These are phyloP conservation scores for Dicerorhinus sumatrensis DNA, from an alignment of 2,113 vertebrate species.

Conservation along the genomic window DNA sequence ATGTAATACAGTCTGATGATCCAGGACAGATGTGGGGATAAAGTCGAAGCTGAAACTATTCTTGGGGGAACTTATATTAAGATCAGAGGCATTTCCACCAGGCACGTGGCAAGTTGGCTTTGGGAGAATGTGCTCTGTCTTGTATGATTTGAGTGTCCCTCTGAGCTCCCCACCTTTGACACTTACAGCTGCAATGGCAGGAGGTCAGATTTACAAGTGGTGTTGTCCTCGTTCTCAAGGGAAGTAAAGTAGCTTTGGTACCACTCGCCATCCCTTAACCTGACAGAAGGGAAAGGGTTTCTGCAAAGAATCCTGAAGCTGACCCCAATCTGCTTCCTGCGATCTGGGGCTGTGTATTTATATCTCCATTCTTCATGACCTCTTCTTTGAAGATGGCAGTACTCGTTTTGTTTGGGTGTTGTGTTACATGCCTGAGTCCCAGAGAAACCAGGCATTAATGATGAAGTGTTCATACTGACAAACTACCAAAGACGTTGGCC, in stretches of 20 bases:
- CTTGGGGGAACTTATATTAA: conserved; percentile 68
- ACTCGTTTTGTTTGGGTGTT: background rate
- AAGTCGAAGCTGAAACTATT: conserved; percentile 71
- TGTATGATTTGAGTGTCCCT: conserved; percentile 74
- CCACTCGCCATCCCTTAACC: conserved; percentile 62
- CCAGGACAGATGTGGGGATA: conserved; percentile 27
- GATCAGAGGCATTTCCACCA: conserved; percentile 80
- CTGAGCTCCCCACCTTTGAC: conserved; percentile 78
- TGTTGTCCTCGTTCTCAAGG: conserved; percentile 84
- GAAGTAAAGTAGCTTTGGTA: conserved; percentile 77
- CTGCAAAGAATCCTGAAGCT: conserved; percentile 68
- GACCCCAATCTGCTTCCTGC: conserved; percentile 30
- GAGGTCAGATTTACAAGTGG: conserved; percentile 81
- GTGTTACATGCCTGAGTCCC: background rate
- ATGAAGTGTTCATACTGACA: background rate
- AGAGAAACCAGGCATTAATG: background rate
- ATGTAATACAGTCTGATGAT: conserved; percentile 49
- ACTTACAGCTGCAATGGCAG: conserved; percentile 78
- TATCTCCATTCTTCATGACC: background rate
- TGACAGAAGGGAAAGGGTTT: conserved; percentile 79
- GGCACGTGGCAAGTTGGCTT: conserved; percentile 68
- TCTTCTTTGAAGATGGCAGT: background rate
- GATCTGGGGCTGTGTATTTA: background rate
- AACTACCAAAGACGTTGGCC: background rate
- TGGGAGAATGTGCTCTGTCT: conserved; percentile 71